These are phyloP conservation scores for Orthosia gothica DNA, from an alignment of 2,888 invertebrate species.

Conservation along the genomic window DNA sequence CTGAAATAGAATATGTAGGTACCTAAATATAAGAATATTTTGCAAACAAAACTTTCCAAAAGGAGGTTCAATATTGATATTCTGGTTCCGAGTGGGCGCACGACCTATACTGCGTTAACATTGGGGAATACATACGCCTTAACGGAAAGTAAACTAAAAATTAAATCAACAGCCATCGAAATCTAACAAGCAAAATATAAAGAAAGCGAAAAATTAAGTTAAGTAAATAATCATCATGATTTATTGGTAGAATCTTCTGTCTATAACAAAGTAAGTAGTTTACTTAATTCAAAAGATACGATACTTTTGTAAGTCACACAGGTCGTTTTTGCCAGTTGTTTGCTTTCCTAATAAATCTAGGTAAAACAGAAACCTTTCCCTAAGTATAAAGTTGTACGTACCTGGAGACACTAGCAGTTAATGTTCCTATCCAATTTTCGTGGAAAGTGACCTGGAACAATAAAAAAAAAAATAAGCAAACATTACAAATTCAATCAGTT, in stretches of 20 bases:
- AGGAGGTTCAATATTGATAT: too few relatives aligned
- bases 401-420: constrained; percentile 48
- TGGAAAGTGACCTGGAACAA: constrained; percentile 58
- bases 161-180: not conserved
- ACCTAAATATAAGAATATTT: too few relatives aligned
- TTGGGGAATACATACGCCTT: too few relatives aligned
- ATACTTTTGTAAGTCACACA: not conserved
- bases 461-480: constrained; percentile 15
- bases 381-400: constrained; percentile 22
- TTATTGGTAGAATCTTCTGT: not conserved
- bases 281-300: constrained; percentile 1
- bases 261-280: constrained; percentile 1
- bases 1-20: too few relatives aligned
- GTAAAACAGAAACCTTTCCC: not conserved
- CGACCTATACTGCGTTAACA: too few relatives aligned
- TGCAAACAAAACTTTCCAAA: too few relatives aligned
- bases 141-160: not conserved
- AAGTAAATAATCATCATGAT: not conserved
- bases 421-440: constrained; percentile 22
- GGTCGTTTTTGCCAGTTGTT: not conserved
- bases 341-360: not conserved
- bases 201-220: not conserved
- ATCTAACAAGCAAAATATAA: not conserved
- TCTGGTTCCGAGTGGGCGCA: too few relatives aligned
- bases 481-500: not conserved